These are phyloP conservation scores for Drosophila seclusa DNA, from an alignment of 2,888 invertebrate species.

Conservation along the genomic window DNA sequence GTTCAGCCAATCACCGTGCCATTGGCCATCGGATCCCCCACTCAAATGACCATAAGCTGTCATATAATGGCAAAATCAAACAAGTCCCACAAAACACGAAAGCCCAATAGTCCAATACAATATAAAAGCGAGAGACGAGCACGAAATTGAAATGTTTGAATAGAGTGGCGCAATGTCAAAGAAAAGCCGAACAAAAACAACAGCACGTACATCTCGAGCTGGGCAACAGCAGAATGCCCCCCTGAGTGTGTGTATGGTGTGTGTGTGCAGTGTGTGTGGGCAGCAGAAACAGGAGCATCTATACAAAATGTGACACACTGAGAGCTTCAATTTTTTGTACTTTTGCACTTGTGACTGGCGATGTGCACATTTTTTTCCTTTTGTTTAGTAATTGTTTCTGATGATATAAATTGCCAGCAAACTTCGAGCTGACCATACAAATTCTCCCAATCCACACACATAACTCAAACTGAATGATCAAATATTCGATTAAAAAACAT, in stretches of 20 bases:
- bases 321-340: constrained; percentile 26
- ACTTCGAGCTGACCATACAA: constrained; percentile 3
- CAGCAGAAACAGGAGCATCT: background rate
- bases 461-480: constrained; percentile 9
- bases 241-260: too few relatives aligned
- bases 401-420: constrained; percentile 37
- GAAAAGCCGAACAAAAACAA: constrained; percentile 1
- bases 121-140: constrained; percentile 4
- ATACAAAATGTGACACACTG: constrained; percentile 5
- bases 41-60: constrained; percentile 37
- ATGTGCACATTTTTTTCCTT: background rate
- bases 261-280: background rate
- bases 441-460: background rate
- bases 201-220: background rate
- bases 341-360: constrained; percentile 27
- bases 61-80: constrained; percentile 37
- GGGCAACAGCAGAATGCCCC: background rate
- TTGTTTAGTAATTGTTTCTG: constrained; percentile 26
- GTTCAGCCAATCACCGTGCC: constrained; percentile 22
- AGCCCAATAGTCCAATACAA: constrained; percentile 10
- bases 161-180: background rate
- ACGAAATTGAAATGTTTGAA: constrained; percentile 40
- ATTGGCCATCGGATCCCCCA: constrained; percentile 7
- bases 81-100: constrained; percentile 15
- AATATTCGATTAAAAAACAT: background rate